Evolutionary conservation across 1,140 invertebrate species (phyloP).

Genomic region (Brachionus manjavacas): DNA sequence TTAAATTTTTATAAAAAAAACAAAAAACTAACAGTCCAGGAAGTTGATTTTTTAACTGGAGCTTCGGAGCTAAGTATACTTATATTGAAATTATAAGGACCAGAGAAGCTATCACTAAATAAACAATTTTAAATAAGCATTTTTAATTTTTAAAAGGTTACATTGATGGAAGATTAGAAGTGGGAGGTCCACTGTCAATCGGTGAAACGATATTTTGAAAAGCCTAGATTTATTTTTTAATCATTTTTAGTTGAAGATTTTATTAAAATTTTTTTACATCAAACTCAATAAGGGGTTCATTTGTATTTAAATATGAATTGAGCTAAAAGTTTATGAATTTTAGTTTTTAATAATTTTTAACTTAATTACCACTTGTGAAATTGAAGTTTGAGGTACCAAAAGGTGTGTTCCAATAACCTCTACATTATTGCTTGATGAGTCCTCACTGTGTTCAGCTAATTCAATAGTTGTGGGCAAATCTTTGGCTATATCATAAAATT

Average conservation of each 20-base stretch:
- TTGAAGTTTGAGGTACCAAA: not conserved
- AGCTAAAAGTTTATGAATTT: not conserved
- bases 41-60: conserved; percentile 20
- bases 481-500: conserved; percentile 25
- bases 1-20: not conserved
- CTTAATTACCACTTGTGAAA: conserved; percentile 4
- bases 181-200: not conserved
- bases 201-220: not conserved
- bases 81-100: conserved; percentile 16
- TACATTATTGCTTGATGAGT: not conserved
- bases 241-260: not conserved
- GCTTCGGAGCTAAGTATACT: not conserved
- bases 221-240: not conserved
- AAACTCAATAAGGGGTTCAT: not conserved
- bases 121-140: not conserved
- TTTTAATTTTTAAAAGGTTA: not conserved
- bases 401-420: not conserved
- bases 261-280: not conserved
- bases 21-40: not conserved
- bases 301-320: not conserved
- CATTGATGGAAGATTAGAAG: conserved; percentile 30
- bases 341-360: not conserved
- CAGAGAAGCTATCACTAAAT: conserved; percentile 25
- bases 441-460: not conserved
- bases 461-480: conserved; percentile 18